Evolutionary conservation across 2,797 vertebrate species (phyloP), one percentile per base, ranked within the genome.

Genomic region (Pagetopsis macropterus): DNA sequence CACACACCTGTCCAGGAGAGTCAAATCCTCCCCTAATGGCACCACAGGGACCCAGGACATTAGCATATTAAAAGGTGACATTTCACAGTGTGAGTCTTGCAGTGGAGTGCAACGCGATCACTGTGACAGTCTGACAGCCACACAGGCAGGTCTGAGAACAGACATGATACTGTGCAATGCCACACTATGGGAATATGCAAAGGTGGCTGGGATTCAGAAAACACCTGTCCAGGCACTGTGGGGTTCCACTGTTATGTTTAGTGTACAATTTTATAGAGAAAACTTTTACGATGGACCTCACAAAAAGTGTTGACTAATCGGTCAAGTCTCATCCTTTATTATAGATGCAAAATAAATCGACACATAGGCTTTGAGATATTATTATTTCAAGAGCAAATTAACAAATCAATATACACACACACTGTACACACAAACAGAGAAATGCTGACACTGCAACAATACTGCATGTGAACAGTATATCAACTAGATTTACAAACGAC

Each of bases 21-120:
- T 84, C 83, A 85, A 69, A 81, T 75, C 84, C 82, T 79, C 67
- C 60, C 78, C 84, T 91, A 92, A 93, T 90, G 83, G 90, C 85
- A 87, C 88, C 81, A 50, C 62, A 51, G 91, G 88, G 92, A 90
- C 78, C 82, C 40, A 9, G 60, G 17, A 77, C 79, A 94, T 94
- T 94, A 93, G 88, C 93, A 94, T 94, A 93, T 92, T 92, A 93
- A 94, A 95, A 94, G 93, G 92, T 94, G 93, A 93, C 92, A 94
- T 94, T 94, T 93, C 76, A 62, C 65, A 87, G 87, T 70, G 50
- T 65, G 80, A 79, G 76, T 68, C 72, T 62, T 72, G 76, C 86
- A 69, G 81, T 58, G 59, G 72, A 77, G 77, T 67, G 78, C 81
- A 55, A 72, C 50, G 70, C 37, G 31, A 79, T 85, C 79, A 67